Conservation (phyloP, 2,113 vertebrate genomes). For the Poecile atricapillus region DNA sequence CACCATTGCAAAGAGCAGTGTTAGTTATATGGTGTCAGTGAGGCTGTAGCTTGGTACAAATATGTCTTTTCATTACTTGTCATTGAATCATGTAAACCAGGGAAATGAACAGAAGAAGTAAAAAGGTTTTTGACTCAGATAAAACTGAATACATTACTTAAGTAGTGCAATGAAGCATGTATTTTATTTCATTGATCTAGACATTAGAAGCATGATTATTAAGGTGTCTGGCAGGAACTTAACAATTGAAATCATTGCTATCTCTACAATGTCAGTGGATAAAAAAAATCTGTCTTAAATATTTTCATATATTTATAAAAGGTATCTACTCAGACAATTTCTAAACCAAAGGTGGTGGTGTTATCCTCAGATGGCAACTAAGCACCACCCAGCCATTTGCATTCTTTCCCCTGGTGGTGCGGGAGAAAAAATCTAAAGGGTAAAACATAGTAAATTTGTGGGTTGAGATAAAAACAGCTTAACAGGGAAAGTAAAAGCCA, state of each 20-base stretch:
- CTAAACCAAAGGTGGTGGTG: not conserved
- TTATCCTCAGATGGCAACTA: not conserved
- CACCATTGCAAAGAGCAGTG: not conserved
- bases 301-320: not conserved
- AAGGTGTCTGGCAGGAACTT: not conserved
- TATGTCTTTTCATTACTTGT: not conserved
- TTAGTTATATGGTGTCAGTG: not conserved
- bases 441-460: not conserved
- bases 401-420: not conserved
- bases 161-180: not conserved
- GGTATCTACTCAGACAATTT: not conserved
- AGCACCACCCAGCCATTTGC: accelerated
- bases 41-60: not conserved
- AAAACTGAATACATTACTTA: not conserved
- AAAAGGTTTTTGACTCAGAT: not conserved
- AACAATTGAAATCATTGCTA: not conserved
- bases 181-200: not conserved
- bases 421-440: not conserved
- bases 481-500: not conserved
- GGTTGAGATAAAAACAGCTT: not conserved
- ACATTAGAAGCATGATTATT: not conserved
- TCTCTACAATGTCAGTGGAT: not conserved
- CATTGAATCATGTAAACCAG: not conserved
- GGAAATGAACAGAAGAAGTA: not conserved
- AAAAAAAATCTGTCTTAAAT: not conserved